These are phyloP conservation scores for Phalacrocorax aristotelis DNA, from an alignment of 2,113 vertebrate genomes.

Conservation along the genomic window DNA sequence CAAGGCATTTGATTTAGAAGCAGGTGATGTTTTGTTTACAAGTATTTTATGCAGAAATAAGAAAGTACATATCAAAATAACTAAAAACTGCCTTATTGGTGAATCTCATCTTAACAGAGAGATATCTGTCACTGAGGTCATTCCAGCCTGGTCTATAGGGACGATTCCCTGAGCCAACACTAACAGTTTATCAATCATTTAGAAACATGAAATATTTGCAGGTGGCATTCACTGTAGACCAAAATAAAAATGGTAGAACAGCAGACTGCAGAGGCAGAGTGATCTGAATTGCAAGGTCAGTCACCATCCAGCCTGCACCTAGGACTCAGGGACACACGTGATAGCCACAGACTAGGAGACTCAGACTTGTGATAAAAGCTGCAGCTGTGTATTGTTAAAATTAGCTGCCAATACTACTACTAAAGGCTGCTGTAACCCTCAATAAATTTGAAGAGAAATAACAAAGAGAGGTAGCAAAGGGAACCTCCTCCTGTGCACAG, in stretches of 20 bases:
- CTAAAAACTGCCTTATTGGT: neutral
- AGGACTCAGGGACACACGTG: too few relatives aligned
- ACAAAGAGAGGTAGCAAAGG: neutral
- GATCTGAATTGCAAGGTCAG: neutral
- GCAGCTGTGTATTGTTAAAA: neutral
- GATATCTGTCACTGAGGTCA: neutral
- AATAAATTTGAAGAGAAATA: neutral
- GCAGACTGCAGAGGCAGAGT: neutral
- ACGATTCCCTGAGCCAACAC: neutral
- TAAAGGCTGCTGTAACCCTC: neutral
- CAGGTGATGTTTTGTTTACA: neutral
- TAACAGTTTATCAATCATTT: neutral
- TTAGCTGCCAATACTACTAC: neutral
- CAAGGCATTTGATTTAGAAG: neutral
- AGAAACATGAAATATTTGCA: neutral
- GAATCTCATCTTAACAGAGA: neutral
- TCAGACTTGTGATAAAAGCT: neutral
- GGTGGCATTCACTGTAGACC: neutral
- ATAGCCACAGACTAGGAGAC: neutral
- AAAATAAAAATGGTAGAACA: neutral
- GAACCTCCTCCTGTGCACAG: neutral
- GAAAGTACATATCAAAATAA: neutral
- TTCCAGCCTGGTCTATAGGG: neutral
- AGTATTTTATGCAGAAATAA: neutral
- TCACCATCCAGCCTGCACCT: neutral